Conservation (phyloP, 2,797 vertebrate species). For the Cyprinella venusta region DNA sequence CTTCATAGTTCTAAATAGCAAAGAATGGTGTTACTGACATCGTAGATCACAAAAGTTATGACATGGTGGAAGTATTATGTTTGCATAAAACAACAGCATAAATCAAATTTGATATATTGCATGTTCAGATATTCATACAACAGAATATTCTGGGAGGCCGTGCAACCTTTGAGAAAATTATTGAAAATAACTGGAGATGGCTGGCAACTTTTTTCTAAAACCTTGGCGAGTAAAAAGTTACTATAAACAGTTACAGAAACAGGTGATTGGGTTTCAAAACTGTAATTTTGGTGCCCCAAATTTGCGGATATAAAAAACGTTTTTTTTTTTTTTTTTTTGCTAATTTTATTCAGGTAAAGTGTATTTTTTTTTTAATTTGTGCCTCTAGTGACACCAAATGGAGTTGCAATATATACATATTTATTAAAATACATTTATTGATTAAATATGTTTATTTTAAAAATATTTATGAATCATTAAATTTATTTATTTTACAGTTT, state of each 20-base stretch:
- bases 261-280: not conserved
- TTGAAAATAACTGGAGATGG: too few relatives aligned
- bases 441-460: not conserved
- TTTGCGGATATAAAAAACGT: not conserved
- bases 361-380: not conserved
- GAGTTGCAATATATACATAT: not conserved
- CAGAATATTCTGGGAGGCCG: too few relatives aligned
- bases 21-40: not conserved
- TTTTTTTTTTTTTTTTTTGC: not conserved
- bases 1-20: not conserved
- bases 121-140: too few relatives aligned
- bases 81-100: too few relatives aligned
- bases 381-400: not conserved
- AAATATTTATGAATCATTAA: not conserved
- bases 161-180: too few relatives aligned
- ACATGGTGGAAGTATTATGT: not conserved
- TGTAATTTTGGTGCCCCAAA: not conserved
- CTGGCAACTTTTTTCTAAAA: too few relatives aligned
- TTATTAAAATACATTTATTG: not conserved
- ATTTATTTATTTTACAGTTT: not conserved
- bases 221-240: not conserved
- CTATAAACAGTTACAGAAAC: not conserved
- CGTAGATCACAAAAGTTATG: not conserved
- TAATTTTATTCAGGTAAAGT: not conserved
- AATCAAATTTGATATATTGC: too few relatives aligned